These are phyloP conservation scores for Marisa cornuarietis DNA, from an alignment of 1,140 invertebrate species.

Conservation along the genomic window DNA sequence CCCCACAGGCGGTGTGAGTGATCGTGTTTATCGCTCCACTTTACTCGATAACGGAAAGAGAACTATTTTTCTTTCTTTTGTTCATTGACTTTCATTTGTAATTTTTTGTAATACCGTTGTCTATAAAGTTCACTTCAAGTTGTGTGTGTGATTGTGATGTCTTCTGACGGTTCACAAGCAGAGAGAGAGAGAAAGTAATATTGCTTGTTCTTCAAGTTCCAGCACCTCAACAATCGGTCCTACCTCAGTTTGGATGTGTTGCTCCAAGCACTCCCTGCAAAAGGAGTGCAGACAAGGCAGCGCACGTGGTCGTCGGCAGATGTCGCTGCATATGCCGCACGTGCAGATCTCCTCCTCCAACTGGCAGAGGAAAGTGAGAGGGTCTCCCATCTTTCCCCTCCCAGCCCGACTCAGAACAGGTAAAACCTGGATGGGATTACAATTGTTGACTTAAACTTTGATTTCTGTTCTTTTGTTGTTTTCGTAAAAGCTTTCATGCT, in stretches of 20 bases:
- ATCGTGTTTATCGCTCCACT: background rate
- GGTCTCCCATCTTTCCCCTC: slow-evolving; percentile 3
- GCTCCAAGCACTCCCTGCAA: slow-evolving; percentile 22
- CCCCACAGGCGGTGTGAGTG: no score
- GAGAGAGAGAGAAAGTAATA: background rate
- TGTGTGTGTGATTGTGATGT: background rate
- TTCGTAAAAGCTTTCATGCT: no score
- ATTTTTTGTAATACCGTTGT: background rate
- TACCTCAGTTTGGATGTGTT: slow-evolving; percentile 20
- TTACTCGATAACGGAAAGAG: background rate
- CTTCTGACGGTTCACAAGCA: no score
- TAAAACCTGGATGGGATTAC: no score
- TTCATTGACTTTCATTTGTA: background rate
- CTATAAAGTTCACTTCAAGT: background rate
- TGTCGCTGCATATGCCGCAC: slow-evolving; percentile 26
- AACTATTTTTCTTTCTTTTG: background rate
- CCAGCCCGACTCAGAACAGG: background rate
- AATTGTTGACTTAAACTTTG: no score
- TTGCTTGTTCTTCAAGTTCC: background rate
- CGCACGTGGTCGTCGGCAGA: slow-evolving; percentile 19
- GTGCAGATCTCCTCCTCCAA: slow-evolving; percentile 26
- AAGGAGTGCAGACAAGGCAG: slow-evolving; percentile 36
- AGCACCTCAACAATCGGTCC: background rate
- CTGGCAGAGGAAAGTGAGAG: slow-evolving; percentile 5
- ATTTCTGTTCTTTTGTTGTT: no score